Conservation (phyloP, 2,888 invertebrate genomes). For the Nysson spinosus region DNA sequence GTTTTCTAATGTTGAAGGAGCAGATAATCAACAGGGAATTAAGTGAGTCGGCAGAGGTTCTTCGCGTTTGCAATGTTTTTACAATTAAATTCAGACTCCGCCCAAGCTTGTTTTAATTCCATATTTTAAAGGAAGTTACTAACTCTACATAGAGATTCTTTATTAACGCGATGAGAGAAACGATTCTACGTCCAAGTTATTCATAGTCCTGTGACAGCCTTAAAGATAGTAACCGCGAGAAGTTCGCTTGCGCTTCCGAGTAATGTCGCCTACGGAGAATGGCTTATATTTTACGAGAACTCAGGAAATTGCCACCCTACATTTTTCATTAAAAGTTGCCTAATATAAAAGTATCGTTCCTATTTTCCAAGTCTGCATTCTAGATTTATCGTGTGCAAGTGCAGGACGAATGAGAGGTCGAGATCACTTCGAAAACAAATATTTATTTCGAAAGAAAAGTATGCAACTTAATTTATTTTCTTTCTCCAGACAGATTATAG, state of each 20-base stretch:
- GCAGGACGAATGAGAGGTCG: not conserved
- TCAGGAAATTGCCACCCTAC: conserved; percentile 39
- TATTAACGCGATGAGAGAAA: conserved; percentile 2
- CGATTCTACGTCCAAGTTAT: conserved; percentile 5
- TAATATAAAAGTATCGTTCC: conserved; percentile 25
- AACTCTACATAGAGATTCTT: conserved; percentile 7
- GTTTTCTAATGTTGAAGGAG: no score
- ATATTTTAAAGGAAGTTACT: not conserved
- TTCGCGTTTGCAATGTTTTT: not conserved
- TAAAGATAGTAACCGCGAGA: conserved; percentile 3
- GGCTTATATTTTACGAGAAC: conserved; percentile 9
- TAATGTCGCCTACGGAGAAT: not conserved
- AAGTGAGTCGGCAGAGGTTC: no score
- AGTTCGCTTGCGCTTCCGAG: conserved; percentile 7
- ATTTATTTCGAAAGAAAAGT: not conserved
- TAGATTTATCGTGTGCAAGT: no score
- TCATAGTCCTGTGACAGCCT: not conserved
- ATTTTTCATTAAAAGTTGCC: conserved; percentile 14
- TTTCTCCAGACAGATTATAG: no score
- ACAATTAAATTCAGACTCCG: not conserved
- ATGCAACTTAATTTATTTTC: not conserved
- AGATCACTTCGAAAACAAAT: not conserved
- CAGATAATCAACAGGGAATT: no score
- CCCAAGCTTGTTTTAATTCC: not conserved
- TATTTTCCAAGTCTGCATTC: conserved; percentile 27